A percentile compares a stretch with the other conserved stretches of the same genome.
Evolutionary conservation across 1,140 invertebrate species (phyloP).

Genomic region (Chrysopa pallens): DNA sequence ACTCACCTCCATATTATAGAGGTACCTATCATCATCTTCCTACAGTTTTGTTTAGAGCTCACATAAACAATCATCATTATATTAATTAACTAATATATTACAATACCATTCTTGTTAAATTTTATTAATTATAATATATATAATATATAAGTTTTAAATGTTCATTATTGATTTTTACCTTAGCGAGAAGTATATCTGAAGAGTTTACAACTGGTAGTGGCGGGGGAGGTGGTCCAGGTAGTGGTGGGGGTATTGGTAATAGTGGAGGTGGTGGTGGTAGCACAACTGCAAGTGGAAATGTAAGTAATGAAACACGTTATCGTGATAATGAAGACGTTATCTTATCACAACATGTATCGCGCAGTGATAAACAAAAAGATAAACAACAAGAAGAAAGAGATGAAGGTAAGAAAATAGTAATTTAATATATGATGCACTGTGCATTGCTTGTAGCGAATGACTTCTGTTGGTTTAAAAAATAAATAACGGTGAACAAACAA

Average conservation of each 20-base stretch:
- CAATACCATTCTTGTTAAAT: no score
- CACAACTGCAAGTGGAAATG: no score
- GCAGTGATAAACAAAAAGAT: constrained; percentile 33
- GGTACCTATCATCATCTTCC: constrained; percentile 26
- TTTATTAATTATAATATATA: no score
- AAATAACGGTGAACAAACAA: no score
- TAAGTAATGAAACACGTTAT: constrained; percentile 27
- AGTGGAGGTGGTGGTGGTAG: no score
- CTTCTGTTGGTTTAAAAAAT: no score
- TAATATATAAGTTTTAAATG: background rate
- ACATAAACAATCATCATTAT: no score
- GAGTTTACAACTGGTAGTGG: constrained; percentile 40
- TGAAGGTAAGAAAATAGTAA: constrained; percentile 48
- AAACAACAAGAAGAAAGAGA: constrained; percentile 66
- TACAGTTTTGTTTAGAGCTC: background rate
- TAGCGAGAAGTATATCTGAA: constrained; percentile 72
- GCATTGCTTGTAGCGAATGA: background rate
- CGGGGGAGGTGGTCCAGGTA: no score
- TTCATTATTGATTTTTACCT: constrained; percentile 4
- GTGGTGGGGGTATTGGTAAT: no score
- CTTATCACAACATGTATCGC: constrained; percentile 27
- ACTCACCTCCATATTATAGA: constrained; percentile 46
- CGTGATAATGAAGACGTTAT: constrained; percentile 40
- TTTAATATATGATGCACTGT: background rate
- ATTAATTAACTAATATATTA: no score